phyloP scores from a whole-genome alignment of 2,113 vertebrate genomes.

The Ptilonorhynchus violaceus region DNA sequence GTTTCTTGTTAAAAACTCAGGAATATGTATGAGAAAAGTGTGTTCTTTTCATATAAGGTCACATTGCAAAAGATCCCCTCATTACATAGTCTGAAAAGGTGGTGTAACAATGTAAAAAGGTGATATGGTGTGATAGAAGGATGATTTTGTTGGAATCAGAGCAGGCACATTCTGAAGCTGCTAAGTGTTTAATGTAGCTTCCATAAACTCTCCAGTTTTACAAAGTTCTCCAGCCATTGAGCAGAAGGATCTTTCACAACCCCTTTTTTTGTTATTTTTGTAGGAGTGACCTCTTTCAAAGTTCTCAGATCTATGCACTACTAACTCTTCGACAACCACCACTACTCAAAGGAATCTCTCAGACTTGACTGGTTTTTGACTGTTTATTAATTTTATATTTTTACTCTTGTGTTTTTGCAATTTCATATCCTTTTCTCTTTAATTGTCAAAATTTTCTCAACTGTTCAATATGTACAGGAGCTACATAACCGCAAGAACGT shows the following conservation, averaged over 20 bases:
- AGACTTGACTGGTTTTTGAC: not conserved
- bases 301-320: not conserved
- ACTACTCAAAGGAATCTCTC: not conserved
- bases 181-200: not conserved
- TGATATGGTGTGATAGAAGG: not conserved
- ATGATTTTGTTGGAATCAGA: not conserved
- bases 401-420: not conserved
- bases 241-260: not conserved
- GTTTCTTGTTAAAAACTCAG: not conserved
- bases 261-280: not conserved
- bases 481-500: not conserved
- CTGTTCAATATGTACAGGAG: not conserved
- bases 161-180: not conserved
- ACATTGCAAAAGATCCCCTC: not conserved
- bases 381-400: not conserved
- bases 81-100: not conserved
- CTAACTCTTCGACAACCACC: not conserved
- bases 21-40: not conserved
- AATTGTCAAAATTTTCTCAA: not conserved
- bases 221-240: not conserved
- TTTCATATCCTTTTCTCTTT: not conserved
- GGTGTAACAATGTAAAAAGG: not conserved
- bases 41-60: not conserved
- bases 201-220: not conserved
- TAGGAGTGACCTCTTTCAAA: accelerated